Evolutionary conservation across 2,113 vertebrate genomes (phyloP).

Genomic region (Hippocampus guttulatus): DNA sequence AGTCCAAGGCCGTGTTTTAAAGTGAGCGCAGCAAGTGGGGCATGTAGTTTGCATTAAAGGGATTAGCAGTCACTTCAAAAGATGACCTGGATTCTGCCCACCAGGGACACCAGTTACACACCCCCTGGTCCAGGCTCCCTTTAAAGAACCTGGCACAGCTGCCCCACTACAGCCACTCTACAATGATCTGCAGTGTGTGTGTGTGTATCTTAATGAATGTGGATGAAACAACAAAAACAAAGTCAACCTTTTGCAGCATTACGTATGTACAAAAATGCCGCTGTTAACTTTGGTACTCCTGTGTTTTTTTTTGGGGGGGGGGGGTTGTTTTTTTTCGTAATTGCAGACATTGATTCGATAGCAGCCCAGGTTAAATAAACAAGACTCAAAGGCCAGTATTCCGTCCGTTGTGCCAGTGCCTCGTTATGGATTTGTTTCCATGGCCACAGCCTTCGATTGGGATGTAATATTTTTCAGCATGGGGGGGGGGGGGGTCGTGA

Average conservation of each 20-base stretch:
- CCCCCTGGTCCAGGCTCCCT: slow-evolving; percentile 71
- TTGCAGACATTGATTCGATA: slow-evolving; percentile 11
- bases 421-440: slow-evolving; percentile 57
- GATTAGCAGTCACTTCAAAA: slow-evolving; percentile 80
- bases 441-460: slow-evolving; percentile 58
- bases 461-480: slow-evolving; percentile 34
- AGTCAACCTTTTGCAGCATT: slow-evolving; percentile 35
- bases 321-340: too few relatives aligned
- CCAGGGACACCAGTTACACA: slow-evolving; percentile 78
- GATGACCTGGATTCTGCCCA: slow-evolving; percentile 80
- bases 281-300: not conserved
- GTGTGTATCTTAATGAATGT: slow-evolving; percentile 50
- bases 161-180: slow-evolving; percentile 65
- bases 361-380: slow-evolving; percentile 19
- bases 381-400: slow-evolving; percentile 36
- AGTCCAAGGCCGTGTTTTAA: slow-evolving; percentile 74
- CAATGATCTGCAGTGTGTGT: slow-evolving; percentile 39
- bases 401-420: slow-evolving; percentile 35
- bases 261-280: not conserved
- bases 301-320: not conserved
- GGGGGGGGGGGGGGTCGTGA: not conserved
- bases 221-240: slow-evolving; percentile 39
- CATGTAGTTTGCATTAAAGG: slow-evolving; percentile 81
- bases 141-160: slow-evolving; percentile 76
- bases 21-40: slow-evolving; percentile 74